Evolutionary conservation across 2,888 invertebrate species (phyloP).

Genomic region (Caenorhabditis sp.): DNA sequence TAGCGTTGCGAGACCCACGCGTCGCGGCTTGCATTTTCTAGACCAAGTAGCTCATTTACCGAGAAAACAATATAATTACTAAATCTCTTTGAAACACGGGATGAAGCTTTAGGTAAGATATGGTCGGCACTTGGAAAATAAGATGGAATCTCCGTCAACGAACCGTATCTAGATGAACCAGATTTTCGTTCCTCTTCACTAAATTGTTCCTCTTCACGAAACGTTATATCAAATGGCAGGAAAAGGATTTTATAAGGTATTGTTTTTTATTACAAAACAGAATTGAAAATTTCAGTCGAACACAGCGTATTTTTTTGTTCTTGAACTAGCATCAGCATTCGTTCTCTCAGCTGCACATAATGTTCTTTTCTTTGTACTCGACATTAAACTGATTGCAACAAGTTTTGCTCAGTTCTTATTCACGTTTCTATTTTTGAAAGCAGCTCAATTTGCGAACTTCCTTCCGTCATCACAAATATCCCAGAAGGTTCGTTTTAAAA

Average conservation of each 20-base stretch:
- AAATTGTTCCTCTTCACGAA: too few species aligned
- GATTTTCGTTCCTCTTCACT: neutral
- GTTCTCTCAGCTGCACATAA: constrained; percentile 81
- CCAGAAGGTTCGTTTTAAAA: constrained; percentile 20
- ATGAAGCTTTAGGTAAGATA: too few species aligned
- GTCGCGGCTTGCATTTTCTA: too few species aligned
- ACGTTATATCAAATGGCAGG: neutral
- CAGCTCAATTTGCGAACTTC: constrained; percentile 41
- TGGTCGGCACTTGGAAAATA: too few species aligned
- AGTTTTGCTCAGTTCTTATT: constrained; percentile 78
- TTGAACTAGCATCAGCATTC: constrained; percentile 77
- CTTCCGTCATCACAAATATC: constrained; percentile 48
- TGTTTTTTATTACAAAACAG: neutral
- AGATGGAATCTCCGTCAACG: constrained; percentile 4
- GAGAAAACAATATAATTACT: too few species aligned
- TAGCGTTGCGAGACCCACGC: too few species aligned
- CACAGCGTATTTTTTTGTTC: constrained; percentile 60
- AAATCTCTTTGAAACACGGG: too few species aligned
- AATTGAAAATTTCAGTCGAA: constrained; percentile 29
- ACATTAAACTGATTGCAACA: constrained; percentile 75
- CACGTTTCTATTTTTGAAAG: constrained; percentile 72
- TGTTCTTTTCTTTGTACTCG: constrained; percentile 80
- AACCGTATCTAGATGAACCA: constrained; percentile 1
- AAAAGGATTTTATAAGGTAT: constrained; percentile 2
- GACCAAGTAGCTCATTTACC: too few species aligned